phyloP scores from a whole-genome alignment of 2,113 vertebrate genomes.

The Hystrix cristata region DNA sequence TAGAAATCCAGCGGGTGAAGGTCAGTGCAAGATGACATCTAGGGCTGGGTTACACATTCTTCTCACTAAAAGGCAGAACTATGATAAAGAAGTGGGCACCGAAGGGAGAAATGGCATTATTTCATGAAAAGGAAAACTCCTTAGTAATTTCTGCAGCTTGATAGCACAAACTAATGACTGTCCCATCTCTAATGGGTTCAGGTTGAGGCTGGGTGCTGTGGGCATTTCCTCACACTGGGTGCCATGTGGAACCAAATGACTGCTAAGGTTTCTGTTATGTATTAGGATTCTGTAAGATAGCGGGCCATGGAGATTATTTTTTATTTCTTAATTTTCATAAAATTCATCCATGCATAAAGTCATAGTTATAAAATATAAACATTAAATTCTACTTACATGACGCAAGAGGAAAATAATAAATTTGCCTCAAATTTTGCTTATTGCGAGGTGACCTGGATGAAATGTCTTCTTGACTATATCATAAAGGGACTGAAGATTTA shows the following conservation, averaged over 20 bases:
- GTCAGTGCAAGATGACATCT: too few species aligned
- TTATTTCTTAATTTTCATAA: conserved; percentile 8
- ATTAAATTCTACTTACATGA: background rate
- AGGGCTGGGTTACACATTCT: background rate
- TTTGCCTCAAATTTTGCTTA: background rate
- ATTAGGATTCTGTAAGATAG: background rate
- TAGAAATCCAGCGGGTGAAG: background rate
- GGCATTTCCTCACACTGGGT: background rate
- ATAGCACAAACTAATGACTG: background rate
- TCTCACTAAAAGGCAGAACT: background rate
- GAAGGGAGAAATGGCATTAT: background rate
- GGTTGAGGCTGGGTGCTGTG: background rate
- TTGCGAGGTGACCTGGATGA: background rate
- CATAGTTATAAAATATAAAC: background rate
- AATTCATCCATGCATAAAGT: background rate
- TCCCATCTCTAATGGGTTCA: background rate
- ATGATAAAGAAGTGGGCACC: too few species aligned
- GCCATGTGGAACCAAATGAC: background rate
- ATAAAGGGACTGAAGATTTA: background rate
- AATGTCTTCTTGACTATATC: background rate
- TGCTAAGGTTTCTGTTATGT: background rate
- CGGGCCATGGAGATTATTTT: background rate
- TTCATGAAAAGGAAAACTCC: background rate
- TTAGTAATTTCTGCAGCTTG: background rate
- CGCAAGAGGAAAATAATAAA: background rate